Evolutionary conservation across 2,888 invertebrate species (phyloP).

Genomic region (Heliconius aoede): DNA sequence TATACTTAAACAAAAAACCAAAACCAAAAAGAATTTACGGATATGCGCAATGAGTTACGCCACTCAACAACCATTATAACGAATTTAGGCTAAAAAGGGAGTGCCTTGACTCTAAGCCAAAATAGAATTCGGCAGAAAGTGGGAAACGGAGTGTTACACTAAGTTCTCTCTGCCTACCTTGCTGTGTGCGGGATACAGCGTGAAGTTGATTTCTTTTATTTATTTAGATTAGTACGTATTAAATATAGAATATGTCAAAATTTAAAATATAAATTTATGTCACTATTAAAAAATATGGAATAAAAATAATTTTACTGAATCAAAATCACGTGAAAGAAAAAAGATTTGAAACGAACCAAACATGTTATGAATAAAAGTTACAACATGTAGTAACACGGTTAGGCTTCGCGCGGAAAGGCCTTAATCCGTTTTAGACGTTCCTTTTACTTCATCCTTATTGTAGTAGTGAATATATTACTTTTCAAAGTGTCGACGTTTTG

Average conservation of each 20-base stretch:
- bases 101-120: background rate
- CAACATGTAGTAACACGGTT: background rate
- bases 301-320: background rate
- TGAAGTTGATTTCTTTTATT: too few relatives aligned
- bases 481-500: background rate
- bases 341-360: constrained; percentile 9
- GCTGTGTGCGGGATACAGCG: too few relatives aligned
- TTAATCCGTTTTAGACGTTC: constrained; percentile 20
- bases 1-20: background rate
- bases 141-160: too few relatives aligned
- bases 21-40: background rate
- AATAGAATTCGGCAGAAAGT: too few relatives aligned
- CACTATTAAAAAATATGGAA: background rate
- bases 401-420: constrained; percentile 2
- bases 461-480: background rate
- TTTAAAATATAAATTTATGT: too few relatives aligned
- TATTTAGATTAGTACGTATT: too few relatives aligned
- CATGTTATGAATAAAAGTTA: constrained; percentile 18
- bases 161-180: too few relatives aligned
- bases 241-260: too few relatives aligned
- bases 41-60: background rate
- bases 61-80: too few relatives aligned
- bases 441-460: background rate
- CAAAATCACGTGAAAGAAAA: background rate
- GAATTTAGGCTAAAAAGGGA: background rate